phyloP scores from a whole-genome alignment of 2,797 vertebrate species.

The Lates japonicus region DNA sequence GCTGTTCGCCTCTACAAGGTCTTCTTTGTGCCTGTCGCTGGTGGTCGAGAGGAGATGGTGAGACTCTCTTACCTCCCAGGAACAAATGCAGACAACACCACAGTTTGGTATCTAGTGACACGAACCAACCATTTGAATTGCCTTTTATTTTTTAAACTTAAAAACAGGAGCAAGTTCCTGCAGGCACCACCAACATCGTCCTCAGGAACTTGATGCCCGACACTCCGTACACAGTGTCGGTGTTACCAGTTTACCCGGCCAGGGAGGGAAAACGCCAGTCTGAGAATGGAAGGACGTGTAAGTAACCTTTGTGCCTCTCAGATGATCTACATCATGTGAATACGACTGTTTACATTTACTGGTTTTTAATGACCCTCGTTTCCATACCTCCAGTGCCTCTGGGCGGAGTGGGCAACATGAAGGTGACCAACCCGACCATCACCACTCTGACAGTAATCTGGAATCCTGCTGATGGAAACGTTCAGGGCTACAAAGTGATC shows the following conservation, averaged over 20 bases:
- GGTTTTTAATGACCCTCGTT: neutral
- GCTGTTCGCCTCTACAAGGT: conserved; percentile 95
- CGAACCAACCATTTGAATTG: neutral
- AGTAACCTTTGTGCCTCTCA: conserved; percentile 64
- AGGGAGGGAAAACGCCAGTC: conserved; percentile 93
- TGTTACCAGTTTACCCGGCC: conserved; percentile 90
- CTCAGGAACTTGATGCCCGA: conserved; percentile 93
- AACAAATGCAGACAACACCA: neutral
- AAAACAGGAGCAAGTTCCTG: conserved; percentile 89
- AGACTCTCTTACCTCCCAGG: conserved; percentile 10
- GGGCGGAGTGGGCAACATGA: conserved; percentile 90
- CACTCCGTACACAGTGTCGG: conserved; percentile 91
- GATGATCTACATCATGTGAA: neutral
- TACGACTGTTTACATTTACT: neutral
- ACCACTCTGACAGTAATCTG: conserved; percentile 93
- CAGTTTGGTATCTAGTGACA: rapidly evolving
- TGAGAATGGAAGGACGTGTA: conserved; percentile 93
- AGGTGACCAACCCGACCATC: conserved; percentile 91
- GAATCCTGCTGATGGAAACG: conserved; percentile 95
- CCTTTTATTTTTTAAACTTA: neutral
- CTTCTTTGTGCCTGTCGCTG: conserved; percentile 89
- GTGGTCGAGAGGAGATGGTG: conserved; percentile 93
- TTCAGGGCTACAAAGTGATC: conserved; percentile 95
- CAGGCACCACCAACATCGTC: conserved; percentile 88
- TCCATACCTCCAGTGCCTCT: conserved; percentile 86